These are phyloP conservation scores for Dendrolimus pini DNA, from an alignment of 2,888 invertebrate genomes.

Conservation along the genomic window DNA sequence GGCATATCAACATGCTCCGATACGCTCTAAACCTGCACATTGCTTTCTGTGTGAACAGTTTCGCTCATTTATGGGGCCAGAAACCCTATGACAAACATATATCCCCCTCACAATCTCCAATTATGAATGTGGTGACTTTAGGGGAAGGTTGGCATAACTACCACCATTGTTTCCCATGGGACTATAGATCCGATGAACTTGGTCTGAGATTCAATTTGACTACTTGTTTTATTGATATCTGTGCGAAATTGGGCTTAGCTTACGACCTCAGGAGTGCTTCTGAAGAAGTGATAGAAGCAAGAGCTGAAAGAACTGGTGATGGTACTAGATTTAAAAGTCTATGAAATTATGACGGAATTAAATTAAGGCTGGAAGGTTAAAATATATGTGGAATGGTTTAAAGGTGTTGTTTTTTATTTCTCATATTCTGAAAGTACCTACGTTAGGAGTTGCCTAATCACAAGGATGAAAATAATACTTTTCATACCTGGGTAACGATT, in stretches of 20 bases:
- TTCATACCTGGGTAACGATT: too few species aligned
- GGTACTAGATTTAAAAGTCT: constrained; percentile 5
- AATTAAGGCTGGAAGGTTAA: too few species aligned
- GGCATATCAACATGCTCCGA: constrained; percentile 56
- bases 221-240: constrained; percentile 26
- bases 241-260: constrained; percentile 21
- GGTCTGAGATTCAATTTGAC: constrained; percentile 79
- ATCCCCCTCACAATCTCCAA: constrained; percentile 3
- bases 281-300: constrained; percentile 2
- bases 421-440: too few species aligned
- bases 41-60: constrained; percentile 79
- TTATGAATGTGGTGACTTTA: constrained; percentile 2
- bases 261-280: constrained; percentile 21
- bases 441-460: too few species aligned
- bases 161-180: constrained; percentile 65
- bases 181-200: constrained; percentile 31
- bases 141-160: constrained; percentile 86
- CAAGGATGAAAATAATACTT: too few species aligned
- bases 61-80: constrained; percentile 68
- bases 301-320: constrained; percentile 17
- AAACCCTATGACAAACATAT: constrained; percentile 47
- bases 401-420: too few species aligned
- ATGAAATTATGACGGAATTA: too few species aligned
- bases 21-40: constrained; percentile 73
- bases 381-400: too few species aligned